Conservation (phyloP, 2,888 invertebrate genomes). For the Bruchidius siliquastri region DNA sequence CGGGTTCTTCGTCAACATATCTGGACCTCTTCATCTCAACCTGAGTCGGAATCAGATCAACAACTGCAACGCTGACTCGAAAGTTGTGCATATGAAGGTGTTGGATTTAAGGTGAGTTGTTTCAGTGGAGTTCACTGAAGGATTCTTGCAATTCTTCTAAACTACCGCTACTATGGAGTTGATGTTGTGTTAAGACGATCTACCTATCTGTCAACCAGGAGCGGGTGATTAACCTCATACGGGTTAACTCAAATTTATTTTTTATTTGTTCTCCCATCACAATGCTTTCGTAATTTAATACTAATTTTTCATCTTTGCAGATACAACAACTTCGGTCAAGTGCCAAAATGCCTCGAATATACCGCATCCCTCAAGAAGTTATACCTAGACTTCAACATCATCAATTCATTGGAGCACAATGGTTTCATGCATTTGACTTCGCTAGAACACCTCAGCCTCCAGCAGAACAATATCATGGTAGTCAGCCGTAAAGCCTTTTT, state of each 20-base stretch:
- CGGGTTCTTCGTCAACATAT: slow-evolving; percentile 64
- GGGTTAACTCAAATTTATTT: no score
- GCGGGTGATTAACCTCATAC: no score
- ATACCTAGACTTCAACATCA: slow-evolving; percentile 69
- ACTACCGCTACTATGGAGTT: no score
- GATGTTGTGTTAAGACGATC: no score
- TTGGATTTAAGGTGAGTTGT: slow-evolving; percentile 57
- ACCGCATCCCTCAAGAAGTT: slow-evolving; percentile 64
- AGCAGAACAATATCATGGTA: slow-evolving; percentile 67
- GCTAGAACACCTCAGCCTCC: slow-evolving; percentile 69
- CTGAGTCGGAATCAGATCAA: slow-evolving; percentile 67
- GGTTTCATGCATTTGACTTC: slow-evolving; percentile 67
- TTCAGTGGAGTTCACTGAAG: not conserved
- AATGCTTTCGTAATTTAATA: no score
- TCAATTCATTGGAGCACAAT: slow-evolving; percentile 65
- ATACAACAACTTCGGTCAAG: slow-evolving; percentile 61
- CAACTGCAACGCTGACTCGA: slow-evolving; percentile 46
- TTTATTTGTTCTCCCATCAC: no score
- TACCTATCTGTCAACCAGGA: no score
- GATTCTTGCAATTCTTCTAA: no score
- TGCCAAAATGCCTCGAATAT: slow-evolving; percentile 64
- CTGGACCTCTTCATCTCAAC: slow-evolving; percentile 69
- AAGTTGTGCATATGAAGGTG: slow-evolving; percentile 58
- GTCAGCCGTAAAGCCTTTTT: slow-evolving; percentile 74
- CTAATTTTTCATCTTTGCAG: not conserved